Conservation (phyloP, 1,140 invertebrate species). For the Euglossa dilemma region DNA sequence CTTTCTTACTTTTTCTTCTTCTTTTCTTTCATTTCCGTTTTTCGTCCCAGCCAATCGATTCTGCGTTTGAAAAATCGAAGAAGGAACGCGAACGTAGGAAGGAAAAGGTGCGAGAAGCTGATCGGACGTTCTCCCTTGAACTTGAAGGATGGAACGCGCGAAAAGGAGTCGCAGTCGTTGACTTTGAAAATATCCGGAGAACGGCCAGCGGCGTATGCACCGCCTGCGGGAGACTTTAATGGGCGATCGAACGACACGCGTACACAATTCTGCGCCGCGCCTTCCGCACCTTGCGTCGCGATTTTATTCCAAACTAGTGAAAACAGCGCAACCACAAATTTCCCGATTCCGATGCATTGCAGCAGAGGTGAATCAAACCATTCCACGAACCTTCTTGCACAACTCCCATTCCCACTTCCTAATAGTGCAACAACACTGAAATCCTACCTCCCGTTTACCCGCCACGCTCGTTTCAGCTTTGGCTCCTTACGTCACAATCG, state of each 20-base stretch:
- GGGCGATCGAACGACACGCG: conserved; percentile 70
- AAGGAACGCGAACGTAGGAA: not conserved
- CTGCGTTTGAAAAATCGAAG: not conserved
- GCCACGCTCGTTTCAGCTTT: not conserved
- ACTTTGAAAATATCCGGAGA: conserved; percentile 74
- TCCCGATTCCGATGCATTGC: not conserved
- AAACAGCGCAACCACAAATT: not conserved
- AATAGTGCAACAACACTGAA: not conserved
- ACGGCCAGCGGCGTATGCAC: conserved; percentile 61
- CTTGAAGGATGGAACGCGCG: conserved; percentile 58
- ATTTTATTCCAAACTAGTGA: conserved; percentile 5
- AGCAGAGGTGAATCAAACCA: not conserved
- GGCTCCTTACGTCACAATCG: conserved; percentile 1
- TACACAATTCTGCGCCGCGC: not conserved
- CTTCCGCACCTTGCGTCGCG: not conserved
- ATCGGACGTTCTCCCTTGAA: conserved; percentile 51
- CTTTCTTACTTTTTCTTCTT: not conserved
- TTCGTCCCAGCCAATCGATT: too few species aligned
- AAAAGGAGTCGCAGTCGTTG: conserved; percentile 70
- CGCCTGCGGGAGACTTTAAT: conserved; percentile 72
- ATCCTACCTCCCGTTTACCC: not conserved
- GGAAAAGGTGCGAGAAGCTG: not conserved
- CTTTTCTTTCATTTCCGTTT: not conserved
- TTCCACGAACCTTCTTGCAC: too few species aligned
- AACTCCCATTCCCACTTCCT: not conserved